These are phyloP conservation scores for Drosophila lacertosa DNA, from an alignment of 1,140 invertebrate genomes.

Conservation along the genomic window DNA sequence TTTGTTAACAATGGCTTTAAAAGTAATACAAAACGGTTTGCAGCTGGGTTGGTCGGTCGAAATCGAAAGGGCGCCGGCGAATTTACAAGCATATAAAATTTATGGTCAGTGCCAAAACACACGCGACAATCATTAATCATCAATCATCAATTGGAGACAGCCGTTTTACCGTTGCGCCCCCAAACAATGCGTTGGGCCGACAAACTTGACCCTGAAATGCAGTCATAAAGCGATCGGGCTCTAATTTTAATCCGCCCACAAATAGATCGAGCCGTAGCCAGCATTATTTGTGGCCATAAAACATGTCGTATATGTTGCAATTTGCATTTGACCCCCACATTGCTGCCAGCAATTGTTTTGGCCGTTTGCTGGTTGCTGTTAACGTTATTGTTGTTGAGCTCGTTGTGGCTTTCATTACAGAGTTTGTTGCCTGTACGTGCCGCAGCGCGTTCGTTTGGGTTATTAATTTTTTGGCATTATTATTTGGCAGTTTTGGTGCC, in stretches of 20 bases:
- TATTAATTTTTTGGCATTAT: slow-evolving; percentile 45
- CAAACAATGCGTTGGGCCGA: slow-evolving; percentile 23
- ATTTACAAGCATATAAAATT: slow-evolving; percentile 64
- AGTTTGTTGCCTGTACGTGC: slow-evolving; percentile 48
- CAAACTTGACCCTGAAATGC: slow-evolving; percentile 79
- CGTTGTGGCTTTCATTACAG: slow-evolving; percentile 60
- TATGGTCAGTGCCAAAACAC: slow-evolving; percentile 45
- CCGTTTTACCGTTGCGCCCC: slow-evolving; percentile 33
- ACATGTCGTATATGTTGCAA: slow-evolving; percentile 59
- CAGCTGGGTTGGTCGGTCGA: slow-evolving; percentile 56
- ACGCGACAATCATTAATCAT: slow-evolving; percentile 68
- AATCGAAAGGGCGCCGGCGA: slow-evolving; percentile 61
- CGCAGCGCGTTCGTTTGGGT: slow-evolving; percentile 33
- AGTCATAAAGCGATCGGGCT: slow-evolving; percentile 5
- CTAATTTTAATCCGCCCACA: slow-evolving; percentile 39
- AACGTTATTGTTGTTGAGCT: not conserved
- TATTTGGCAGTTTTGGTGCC: slow-evolving; percentile 40
- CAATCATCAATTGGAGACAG: slow-evolving; percentile 30
- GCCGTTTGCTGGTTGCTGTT: not conserved
- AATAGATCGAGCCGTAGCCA: slow-evolving; percentile 17
- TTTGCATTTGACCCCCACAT: slow-evolving; percentile 73
- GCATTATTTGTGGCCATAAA: slow-evolving; percentile 13
- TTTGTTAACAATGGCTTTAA: slow-evolving; percentile 56
- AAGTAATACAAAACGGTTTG: slow-evolving; percentile 44
- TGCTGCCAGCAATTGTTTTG: slow-evolving; percentile 48